Base-by-base conservation (phyloP, 35 echinoderm and acorn worm genomes). In the Hemicentrotus pulcherrimus region DNA sequence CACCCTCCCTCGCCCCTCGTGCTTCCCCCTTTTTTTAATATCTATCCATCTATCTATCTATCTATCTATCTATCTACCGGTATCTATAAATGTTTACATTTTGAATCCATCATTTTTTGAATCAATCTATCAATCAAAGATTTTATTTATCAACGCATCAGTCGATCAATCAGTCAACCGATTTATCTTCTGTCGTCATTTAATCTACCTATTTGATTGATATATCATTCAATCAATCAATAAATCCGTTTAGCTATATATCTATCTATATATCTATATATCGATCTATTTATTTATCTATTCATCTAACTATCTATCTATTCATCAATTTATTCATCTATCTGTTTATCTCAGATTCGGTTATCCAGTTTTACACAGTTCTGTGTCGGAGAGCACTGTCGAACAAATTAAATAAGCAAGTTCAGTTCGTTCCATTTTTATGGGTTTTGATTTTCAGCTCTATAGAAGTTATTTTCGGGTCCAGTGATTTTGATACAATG, bases 391-490 rank as follows among this genome's bases (percentile, higher is more conserved):
- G 19, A 78, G 7, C 5, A 28, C 12, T 28, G 65, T 78, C 22
- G 65, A 28, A 18, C 19, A 19, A 70, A 70, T 70, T 6, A 70
- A 70, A 28, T 70, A 78, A 78, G 65, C 65, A 28, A 22, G 22
- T 78, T n/a, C 65, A 78, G n/a, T 78, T 78, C 61, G 16, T 70
- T 28, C 61, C 61, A 70, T 70, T 70, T 70, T 70, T 28, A 70
- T 70, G 61, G 61, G 61, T 28, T 59, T 70, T 4, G 65, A 78
- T 78, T 78, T 78, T 24, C 65, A 78, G 19, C n/a, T 78, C 65
- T 78, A n/a, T 22, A 78, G 65, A 59, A 78, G 65, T 78, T 78
- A 78, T 78, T 78, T 78, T 78, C 65, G 65, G 65, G 65, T 78
- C 65, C 65, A 78, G 65, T 78, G 19, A 78, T 8, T 78, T 78